Evolutionary conservation across 1,140 invertebrate species (phyloP).

Genomic region (Heliconius himera): DNA sequence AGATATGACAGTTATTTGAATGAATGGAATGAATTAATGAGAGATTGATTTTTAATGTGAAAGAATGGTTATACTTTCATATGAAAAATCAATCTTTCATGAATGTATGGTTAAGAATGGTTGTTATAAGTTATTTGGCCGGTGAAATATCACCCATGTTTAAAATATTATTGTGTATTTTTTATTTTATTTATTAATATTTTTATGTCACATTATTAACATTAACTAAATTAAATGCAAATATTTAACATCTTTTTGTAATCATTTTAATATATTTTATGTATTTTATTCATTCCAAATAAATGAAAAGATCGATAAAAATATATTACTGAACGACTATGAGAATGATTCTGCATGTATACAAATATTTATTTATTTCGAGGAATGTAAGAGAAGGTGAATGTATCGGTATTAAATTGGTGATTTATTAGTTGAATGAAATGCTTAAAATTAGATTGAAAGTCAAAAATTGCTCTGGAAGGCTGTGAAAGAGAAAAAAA

Average conservation of each 20-base stretch:
- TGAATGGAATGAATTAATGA: neutral
- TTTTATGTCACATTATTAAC: neutral
- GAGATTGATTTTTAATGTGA: slow-evolving; percentile 4
- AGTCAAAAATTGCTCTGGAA: slow-evolving; percentile 26
- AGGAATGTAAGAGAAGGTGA: neutral
- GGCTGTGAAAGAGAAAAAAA: slow-evolving; percentile 30
- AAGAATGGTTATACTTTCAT: neutral
- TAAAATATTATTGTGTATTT: neutral
- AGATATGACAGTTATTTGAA: neutral
- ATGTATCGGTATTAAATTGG: neutral
- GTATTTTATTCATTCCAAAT: neutral
- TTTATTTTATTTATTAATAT: neutral
- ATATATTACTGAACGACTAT: neutral
- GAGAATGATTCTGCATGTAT: neutral
- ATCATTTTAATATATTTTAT: no score
- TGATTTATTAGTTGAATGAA: neutral
- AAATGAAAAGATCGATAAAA: neutral
- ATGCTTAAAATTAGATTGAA: neutral
- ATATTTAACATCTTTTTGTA: no score
- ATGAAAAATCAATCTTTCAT: no score
- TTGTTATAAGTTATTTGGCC: no score
- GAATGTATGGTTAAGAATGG: no score
- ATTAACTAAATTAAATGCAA: neutral
- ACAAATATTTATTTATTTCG: neutral
- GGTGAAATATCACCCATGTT: neutral